Base-by-base conservation (phyloP, 2,113 vertebrate species). In the Nannospalax galili region DNA sequence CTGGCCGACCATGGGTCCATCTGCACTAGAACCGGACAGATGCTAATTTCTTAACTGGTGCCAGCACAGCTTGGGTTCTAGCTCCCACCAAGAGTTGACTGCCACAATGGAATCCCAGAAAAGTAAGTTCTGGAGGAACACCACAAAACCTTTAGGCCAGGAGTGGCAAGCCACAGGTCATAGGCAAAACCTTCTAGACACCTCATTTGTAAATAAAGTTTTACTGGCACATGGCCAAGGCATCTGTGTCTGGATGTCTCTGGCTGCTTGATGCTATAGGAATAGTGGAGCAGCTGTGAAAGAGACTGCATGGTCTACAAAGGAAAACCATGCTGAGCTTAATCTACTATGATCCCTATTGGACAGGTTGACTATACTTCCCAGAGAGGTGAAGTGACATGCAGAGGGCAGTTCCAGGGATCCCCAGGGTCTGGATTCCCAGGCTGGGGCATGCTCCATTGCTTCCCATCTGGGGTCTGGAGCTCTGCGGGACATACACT, bases 201-300 rank as follows among this genome's bases (percentile, higher is more conserved):
- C 19, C 45, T 67, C 20, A 48, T 60, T 45, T 81, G 30, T 82
- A 82, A 87, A 48, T 48, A 77, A 90, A 95, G 88, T 67, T 92
- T 37, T 80, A 73, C 4, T 42, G 67, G 58, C 37, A 70, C 1
- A 19, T 1, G 32, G 40, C 35, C 65, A 40, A 26, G 26, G 42
- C 20, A 30, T 26, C 35, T 14, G 37, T 48, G 45, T n/a, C 16
- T 0, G 1, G 48, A 65, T 26, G 16, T 74, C 69, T 62, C 1
- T 2, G 10, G 69, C 62, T 37, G 80, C 60, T 70, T 89, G 17
- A 12, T 69, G 62, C 58, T 48, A 37, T n/a, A n/a, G 1, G 0
- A 19, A 42, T 37, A n/a, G 37, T 1, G 8, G 10, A 37, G 56
- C 2, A 24, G 37, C 4, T 56, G 14, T 42, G 22, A 62, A 22